phyloP scores from a whole-genome alignment of 2,888 invertebrate species.

The Folsomia manolachei region DNA sequence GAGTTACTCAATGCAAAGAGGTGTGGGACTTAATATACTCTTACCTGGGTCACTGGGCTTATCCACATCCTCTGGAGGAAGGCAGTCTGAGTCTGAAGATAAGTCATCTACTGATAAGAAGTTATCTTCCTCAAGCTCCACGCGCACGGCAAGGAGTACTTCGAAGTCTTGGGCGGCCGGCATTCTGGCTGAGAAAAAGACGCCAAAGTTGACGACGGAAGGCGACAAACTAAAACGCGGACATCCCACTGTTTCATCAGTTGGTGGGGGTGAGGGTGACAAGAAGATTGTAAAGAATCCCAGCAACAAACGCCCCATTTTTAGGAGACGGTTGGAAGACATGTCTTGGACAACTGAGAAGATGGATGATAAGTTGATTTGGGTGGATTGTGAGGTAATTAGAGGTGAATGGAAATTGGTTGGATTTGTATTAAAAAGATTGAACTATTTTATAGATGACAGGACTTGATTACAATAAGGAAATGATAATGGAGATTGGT shows the following conservation, averaged over 20 bases:
- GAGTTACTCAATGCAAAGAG: too few species aligned
- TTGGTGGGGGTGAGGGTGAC: neutral
- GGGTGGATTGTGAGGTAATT: constrained; percentile 48
- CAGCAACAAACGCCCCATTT: constrained; percentile 5
- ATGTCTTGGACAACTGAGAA: constrained; percentile 23
- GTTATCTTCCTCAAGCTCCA: too few species aligned
- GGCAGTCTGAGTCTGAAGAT: too few species aligned
- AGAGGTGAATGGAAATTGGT: neutral
- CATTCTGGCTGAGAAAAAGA: neutral
- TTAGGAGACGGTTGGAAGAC: constrained; percentile 19
- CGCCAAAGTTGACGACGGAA: constrained; percentile 4
- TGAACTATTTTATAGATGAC: constrained; percentile 67
- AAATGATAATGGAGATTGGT: constrained; percentile 84
- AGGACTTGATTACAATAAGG: constrained; percentile 72
- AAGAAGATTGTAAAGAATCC: neutral
- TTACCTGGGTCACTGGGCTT: too few species aligned
- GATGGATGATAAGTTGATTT: constrained; percentile 40
- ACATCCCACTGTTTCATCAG: neutral
- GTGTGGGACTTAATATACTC: too few species aligned
- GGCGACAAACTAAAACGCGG: neutral
- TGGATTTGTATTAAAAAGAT: constrained; percentile 12
- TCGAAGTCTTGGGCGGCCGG: neutral
- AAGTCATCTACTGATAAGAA: too few species aligned
- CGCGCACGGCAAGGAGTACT: too few species aligned
- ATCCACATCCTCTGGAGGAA: too few species aligned